Conservation (phyloP, 2,113 vertebrate genomes). For the Brienomyrus brachyistius region DNA sequence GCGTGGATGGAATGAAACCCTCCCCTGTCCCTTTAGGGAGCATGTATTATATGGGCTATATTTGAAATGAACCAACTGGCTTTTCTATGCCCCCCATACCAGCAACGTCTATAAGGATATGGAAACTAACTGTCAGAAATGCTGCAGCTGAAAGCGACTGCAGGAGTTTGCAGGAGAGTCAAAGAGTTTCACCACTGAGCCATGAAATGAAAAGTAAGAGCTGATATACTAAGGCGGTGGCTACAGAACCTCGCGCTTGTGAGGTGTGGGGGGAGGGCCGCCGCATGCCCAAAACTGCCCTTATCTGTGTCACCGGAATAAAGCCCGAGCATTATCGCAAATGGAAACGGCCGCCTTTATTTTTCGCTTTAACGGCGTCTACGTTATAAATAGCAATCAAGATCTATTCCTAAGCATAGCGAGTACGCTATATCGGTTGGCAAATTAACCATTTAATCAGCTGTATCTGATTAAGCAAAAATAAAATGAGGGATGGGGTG, state of each 20-base stretch:
- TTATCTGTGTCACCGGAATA: background rate
- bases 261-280: constrained; percentile 29
- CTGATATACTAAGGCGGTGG: constrained; percentile 27
- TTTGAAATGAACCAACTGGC: no score
- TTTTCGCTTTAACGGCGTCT: background rate
- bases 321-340: background rate
- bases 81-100: background rate
- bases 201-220: constrained; percentile 52
- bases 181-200: constrained; percentile 46
- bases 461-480: background rate
- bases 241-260: constrained; percentile 31
- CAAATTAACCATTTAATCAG: background rate
- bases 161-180: constrained; percentile 37
- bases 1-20: background rate
- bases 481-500: background rate
- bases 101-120: background rate
- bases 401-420: background rate
- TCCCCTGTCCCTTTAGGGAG: background rate
- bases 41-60: background rate
- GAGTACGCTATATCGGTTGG: background rate
- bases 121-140: constrained; percentile 4
- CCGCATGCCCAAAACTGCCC: background rate
- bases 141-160: constrained; percentile 9
- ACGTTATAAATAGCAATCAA: background rate
- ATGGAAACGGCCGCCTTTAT: background rate